These are phyloP conservation scores for Odontomachus brunneus DNA, from an alignment of 1,140 invertebrate genomes.

Conservation along the genomic window DNA sequence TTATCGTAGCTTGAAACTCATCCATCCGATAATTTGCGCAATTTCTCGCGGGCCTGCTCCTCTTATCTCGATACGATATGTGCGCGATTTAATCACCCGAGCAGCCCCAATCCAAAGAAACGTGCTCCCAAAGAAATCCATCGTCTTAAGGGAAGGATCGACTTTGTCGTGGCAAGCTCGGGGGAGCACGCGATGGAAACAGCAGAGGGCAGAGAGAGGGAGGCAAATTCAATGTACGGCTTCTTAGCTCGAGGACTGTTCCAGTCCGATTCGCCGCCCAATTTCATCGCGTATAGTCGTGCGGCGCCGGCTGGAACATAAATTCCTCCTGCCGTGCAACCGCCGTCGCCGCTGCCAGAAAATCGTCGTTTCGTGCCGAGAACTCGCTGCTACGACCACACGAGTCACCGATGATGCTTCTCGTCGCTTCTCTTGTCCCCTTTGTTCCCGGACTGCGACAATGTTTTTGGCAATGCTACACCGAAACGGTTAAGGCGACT, in stretches of 20 bases:
- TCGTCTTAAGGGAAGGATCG: neutral
- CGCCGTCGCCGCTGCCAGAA: neutral
- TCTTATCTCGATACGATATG: conserved; percentile 8
- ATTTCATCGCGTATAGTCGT: conserved; percentile 52
- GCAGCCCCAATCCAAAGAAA: conserved; percentile 12
- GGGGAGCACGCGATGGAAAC: neutral
- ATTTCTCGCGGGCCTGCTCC: neutral
- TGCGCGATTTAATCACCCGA: conserved; percentile 9
- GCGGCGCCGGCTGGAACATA: conserved; percentile 69
- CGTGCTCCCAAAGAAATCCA: conserved; percentile 16
- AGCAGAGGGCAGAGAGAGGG: too few relatives aligned
- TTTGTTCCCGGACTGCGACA: too few relatives aligned
- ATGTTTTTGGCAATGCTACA: too few relatives aligned
- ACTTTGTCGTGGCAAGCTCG: conserved; percentile 10
- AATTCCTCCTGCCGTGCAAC: conserved; percentile 63
- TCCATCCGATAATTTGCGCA: neutral
- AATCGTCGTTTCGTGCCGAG: neutral
- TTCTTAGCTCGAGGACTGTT: conserved; percentile 42
- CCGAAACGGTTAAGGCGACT: too few relatives aligned
- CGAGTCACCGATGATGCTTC: too few relatives aligned
- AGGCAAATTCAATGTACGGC: conserved; percentile 51
- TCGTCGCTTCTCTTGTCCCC: too few relatives aligned
- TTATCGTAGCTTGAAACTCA: neutral
- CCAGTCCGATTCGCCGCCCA: conserved; percentile 28
- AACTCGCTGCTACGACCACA: neutral